Conservation (phyloP, 1,140 invertebrate species). For the Drosophila kohkoa region DNA sequence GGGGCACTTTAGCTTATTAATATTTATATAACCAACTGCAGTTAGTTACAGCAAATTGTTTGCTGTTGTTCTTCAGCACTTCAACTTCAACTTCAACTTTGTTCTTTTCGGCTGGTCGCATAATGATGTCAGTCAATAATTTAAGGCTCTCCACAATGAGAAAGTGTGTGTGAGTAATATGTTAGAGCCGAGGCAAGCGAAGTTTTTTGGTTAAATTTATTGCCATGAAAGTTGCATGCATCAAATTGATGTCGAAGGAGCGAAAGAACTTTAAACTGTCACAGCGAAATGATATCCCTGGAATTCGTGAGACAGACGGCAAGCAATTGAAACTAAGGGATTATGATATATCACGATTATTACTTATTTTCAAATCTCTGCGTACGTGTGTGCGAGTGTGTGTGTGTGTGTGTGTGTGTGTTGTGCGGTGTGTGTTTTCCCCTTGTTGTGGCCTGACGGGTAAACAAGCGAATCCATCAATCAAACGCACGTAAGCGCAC, state of each 20-base stretch:
- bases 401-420: no score
- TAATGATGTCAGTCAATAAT: constrained; percentile 9
- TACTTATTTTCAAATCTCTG: constrained; percentile 68
- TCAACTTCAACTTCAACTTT: not conserved
- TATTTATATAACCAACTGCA: constrained; percentile 22
- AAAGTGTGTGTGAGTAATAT: not conserved
- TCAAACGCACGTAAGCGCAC: constrained; percentile 72
- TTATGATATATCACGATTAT: constrained; percentile 80
- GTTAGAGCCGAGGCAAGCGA: not conserved
- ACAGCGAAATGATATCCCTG: not conserved
- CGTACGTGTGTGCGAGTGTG: constrained; percentile 12
- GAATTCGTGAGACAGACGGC: constrained; percentile 13
- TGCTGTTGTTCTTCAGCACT: not conserved
- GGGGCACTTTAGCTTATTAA: constrained; percentile 12
- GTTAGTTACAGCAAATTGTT: constrained; percentile 17
- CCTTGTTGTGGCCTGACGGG: constrained; percentile 70
- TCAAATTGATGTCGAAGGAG: not conserved
- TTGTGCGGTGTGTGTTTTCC: constrained; percentile 19
- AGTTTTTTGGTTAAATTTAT: no score
- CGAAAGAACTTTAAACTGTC: constrained; percentile 20
- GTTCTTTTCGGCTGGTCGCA: not conserved
- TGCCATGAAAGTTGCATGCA: constrained; percentile 2
- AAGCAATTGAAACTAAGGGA: constrained; percentile 32
- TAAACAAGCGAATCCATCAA: constrained; percentile 80
- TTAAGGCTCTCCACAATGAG: not conserved